Base-by-base conservation (phyloP, 1,140 invertebrate genomes). In the Globodera rostochiensis region DNA sequence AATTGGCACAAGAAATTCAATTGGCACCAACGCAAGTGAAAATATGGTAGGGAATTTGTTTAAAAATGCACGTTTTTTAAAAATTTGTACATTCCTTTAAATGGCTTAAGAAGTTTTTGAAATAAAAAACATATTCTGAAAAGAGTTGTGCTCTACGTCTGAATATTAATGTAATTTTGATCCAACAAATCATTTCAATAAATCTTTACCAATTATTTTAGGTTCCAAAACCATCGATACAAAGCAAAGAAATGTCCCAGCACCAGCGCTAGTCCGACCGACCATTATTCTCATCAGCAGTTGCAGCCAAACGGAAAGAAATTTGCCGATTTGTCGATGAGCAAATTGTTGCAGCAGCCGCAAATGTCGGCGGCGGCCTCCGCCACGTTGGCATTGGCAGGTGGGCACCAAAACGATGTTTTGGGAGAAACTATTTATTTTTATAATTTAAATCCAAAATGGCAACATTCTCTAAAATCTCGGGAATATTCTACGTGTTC, bases 1-100 rank as follows among this genome's bases (percentile, higher is more conserved):
- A 98, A 88, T 90, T 98, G 67, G 96, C 96, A 1, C 95, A 94
- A 73, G 93, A 97, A 69, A 97, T 98, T 50, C 92, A 95, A 36
- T 91, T 98, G 53, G 97, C 95, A 0, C 95, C 96, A 0, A 97
- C 95, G 0, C 96, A 98, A 91, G 95, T 96, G 50, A 88, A 87
- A 70, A 87, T 87, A 64, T 88, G 86, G 86, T 93, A 50, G 69
- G 25, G 6, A 47, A 67, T 8, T 15, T 46, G 4, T 25, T 67
- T 66, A 60, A 45, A 66, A 45, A 11, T 75, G n/a, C 45, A 67
- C 64, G 15, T 19, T 76, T 36, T 11, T n/a, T 25, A 0, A 0
- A 21, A 53, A 76, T 50, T 50, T 53, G 13, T 49, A 25, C 25
- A 73, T 3, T 36, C 25, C 9, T 73, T 19, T 50, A 73, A n/a